Base-by-base conservation (phyloP, 2,113 vertebrate genomes). In the western clawed frog (Xenopus tropicalis) region DNA sequence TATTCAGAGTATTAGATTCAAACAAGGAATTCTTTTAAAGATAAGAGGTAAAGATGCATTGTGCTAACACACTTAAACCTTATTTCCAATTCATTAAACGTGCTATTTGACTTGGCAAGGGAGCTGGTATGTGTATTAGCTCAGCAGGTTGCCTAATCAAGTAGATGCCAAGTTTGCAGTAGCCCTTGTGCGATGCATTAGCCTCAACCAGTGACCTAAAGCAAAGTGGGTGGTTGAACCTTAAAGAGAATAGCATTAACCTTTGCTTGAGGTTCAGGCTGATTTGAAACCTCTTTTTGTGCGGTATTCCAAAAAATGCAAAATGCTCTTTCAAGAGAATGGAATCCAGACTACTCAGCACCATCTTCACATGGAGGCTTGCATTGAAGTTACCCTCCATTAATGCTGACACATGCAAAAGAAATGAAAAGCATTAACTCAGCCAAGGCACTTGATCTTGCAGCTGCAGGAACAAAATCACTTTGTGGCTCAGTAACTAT, bases 101-200 rank as follows among this genome's bases (percentile, higher is more conserved):
- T 95, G 92, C 93, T 96, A 93, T 97, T 97, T 96, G 93, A 94
- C 92, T 96, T 96, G 93, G 93, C 93, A 96, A 94, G 91, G 90
- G 89, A 91, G 85, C 87, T 88, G 88, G 91, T 93, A 89, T 94
- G 92, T 93, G 92, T 92, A 93, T 89, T 85, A 88, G 88, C 92
- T 91, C 91, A 93, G 93, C 91, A 79, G 92, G 93, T 91, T 91
- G 91, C 90, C 90, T 93, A 89, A 92, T 93, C 92, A 91, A 88
- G 90, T 89, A 91, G 89, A 93, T 93, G 91, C 91, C 90, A 93
- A 94, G 92, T 95, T 93, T 90, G 85, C 88, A 90, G 90, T 92
- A 91, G 90, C 84, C 85, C 87, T 83, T 93, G 86, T 88, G 88
- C 90, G 89, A 89, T 87, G 90, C 90, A 89, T 94, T 93, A 90